Evolutionary conservation across 2,113 vertebrate species (phyloP), one percentile per base, ranked within the genome.

Genomic region (Steatornis caripensis): DNA sequence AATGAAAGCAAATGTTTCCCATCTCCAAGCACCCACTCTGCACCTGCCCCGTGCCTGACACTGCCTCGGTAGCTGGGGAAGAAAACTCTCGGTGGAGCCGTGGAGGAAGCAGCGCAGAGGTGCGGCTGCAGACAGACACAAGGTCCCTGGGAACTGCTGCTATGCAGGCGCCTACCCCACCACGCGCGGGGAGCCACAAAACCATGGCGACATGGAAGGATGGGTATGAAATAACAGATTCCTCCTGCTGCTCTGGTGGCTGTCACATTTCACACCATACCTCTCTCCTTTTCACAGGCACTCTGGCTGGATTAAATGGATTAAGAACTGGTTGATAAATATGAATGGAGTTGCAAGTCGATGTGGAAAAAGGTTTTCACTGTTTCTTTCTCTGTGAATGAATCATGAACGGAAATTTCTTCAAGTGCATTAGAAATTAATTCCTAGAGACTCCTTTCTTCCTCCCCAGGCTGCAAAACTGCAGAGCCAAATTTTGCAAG

Each of bases 221-320:
- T 39, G 86, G 76, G 80, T 77, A 45, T 48, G 92, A 76, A 93
- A 84, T 80, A 78, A 86, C 85, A 94, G 94, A 94, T 90, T 94
- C 95, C 79, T 96, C 90, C 95, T 89, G 90, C 95, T 93, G 90
- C 94, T 96, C 90, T 93, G 61, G 89, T 96, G 96, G 94, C 95
- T 97, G 94, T 94, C 96, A 95, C 95, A 93, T 95, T 95, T 96
- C 94, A 95, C 96, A 95, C 94, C 69, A 76, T 87, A 95, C 94
- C 96, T 96, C 95, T 95, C 88, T 95, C 79, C 88, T 93, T 95
- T 94, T 95, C 89, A 89, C 97, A 93, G 96, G 91, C 91, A 69
- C 96, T 91, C 94, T 83, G 94, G 91, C 84, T 97, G 95, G 86
- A 95, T 96, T 94, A 94, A 85, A 96, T 79, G 94, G 92, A 95